Conservation (phyloP, 2,113 vertebrate species). For the Labrus mixtus region DNA sequence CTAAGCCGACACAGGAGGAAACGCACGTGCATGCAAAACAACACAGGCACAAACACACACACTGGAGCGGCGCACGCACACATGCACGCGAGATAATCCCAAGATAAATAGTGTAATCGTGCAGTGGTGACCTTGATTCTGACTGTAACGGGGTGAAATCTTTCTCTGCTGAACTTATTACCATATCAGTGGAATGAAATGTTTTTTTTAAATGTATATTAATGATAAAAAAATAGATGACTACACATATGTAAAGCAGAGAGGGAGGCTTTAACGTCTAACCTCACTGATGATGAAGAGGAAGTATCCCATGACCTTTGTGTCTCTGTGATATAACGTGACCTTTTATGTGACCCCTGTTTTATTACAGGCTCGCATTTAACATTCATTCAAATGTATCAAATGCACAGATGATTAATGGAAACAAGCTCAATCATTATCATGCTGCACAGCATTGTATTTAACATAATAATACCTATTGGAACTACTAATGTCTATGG, state of each 20-base stretch:
- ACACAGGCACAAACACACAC: not conserved
- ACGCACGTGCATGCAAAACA: not conserved
- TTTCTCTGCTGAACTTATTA: not conserved
- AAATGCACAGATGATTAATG: no score
- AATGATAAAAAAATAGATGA: not conserved
- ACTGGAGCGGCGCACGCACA: not conserved
- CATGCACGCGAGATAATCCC: conserved; percentile 44
- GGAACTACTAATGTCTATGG: no score
- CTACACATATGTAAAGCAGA: no score
- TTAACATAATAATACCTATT: no score
- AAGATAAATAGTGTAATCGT: conserved; percentile 48
- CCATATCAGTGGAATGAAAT: not conserved
- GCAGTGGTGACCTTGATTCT: conserved; percentile 63
- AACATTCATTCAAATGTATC: no score
- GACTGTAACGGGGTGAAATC: conserved; percentile 6
- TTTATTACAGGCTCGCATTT: no score
- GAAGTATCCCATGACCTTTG: not conserved
- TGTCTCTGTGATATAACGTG: not conserved
- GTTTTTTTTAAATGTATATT: not conserved
- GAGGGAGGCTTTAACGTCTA: no score
- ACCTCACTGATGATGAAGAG: no score
- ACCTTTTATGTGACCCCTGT: no score
- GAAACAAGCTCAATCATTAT: no score
- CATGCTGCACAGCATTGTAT: no score
- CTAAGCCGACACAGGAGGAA: conserved; percentile 48